These are phyloP conservation scores for Spialia ferax DNA, from an alignment of 2,888 invertebrate genomes.

Conservation along the genomic window DNA sequence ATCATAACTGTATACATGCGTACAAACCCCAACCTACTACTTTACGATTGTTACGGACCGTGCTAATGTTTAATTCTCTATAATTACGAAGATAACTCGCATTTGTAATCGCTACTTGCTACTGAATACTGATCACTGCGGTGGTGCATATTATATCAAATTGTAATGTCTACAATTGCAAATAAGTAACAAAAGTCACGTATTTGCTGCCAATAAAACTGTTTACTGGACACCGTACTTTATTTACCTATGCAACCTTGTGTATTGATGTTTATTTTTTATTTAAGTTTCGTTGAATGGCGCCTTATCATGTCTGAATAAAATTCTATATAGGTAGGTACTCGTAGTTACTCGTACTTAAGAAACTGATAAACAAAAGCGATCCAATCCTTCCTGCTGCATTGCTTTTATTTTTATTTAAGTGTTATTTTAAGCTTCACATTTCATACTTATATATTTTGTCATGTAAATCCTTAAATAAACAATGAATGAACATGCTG, in stretches of 20 bases:
- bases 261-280: neutral
- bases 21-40: constrained; percentile 24
- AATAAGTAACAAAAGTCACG: neutral
- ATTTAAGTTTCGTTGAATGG: too few relatives aligned
- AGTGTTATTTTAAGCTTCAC: too few relatives aligned
- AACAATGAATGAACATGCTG: too few relatives aligned
- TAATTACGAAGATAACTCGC: constrained; percentile 39
- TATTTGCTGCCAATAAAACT: neutral
- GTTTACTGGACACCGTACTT: neutral
- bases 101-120: constrained; percentile 38
- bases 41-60: constrained; percentile 37
- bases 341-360: too few relatives aligned
- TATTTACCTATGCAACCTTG: neutral
- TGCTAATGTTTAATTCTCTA: constrained; percentile 38
- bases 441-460: too few relatives aligned
- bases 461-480: too few relatives aligned
- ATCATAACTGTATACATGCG: constrained; percentile 38
- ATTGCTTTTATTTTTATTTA: too few relatives aligned
- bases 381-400: too few relatives aligned
- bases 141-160: constrained; percentile 18
- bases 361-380: too few relatives aligned
- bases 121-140: constrained; percentile 32
- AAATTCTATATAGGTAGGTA: too few relatives aligned
- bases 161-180: constrained; percentile 8
- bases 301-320: too few relatives aligned